These are phyloP conservation scores for Elachura formosa DNA, from an alignment of 2,113 vertebrate species.

Conservation along the genomic window DNA sequence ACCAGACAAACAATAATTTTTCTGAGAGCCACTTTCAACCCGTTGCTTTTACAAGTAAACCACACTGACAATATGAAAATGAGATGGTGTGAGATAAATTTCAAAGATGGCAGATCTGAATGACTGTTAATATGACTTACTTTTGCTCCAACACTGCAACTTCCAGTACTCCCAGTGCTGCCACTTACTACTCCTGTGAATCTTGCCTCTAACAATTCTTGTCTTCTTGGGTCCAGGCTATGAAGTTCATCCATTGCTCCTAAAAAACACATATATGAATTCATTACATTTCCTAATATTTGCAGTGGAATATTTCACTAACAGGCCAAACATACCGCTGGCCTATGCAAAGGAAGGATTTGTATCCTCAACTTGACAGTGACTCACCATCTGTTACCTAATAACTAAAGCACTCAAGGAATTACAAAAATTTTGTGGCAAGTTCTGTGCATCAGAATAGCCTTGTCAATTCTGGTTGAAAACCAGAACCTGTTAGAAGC, in stretches of 20 bases:
- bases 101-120: neutral
- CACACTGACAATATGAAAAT: neutral
- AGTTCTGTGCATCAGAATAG: neutral
- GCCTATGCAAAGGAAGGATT: neutral
- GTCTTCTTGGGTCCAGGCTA: slow-evolving; percentile 97
- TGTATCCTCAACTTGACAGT: neutral
- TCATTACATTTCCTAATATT: neutral
- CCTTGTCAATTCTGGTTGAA: neutral
- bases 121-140: slow-evolving; percentile 71
- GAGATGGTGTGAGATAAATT: neutral
- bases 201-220: slow-evolving; percentile 95
- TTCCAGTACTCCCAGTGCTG: slow-evolving; percentile 95
- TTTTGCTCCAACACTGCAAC: slow-evolving; percentile 95
- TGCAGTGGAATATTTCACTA: neutral
- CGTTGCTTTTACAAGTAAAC: neutral
- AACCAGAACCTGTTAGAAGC: neutral
- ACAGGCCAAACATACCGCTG: neutral
- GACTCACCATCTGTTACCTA: neutral
- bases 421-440: neutral
- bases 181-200: slow-evolving; percentile 95
- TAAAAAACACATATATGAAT: slow-evolving; percentile 27
- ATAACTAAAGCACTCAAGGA: neutral
- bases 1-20: neutral
- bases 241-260: slow-evolving; percentile 99
- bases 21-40: neutral